Evolutionary conservation across 2,113 vertebrate genomes (phyloP), one percentile per base, ranked within the genome.

Genomic region (Dissostichus mawsoni): DNA sequence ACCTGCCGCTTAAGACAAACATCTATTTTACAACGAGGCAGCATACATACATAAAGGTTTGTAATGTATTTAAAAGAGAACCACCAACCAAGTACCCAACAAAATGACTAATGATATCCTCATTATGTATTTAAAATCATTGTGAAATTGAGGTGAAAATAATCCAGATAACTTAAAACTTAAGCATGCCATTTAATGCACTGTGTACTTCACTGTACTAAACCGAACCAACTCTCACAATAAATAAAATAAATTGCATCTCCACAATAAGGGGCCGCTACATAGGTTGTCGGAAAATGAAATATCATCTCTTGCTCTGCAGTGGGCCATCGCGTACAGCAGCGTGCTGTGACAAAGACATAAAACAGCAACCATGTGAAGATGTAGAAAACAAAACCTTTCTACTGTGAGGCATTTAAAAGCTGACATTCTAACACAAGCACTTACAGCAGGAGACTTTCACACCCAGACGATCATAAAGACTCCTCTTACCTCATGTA

Each of bases 401-500:
- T 25, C 67, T 11, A 47, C 59, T 53, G 44, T n/a, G 57, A 68
- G 33, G n/a, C 70, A 69, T 18, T 74, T 51, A 9, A 41, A 63
- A 72, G 72, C 68, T 36, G 51, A 41, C 50, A 13, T 61, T 45
- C 64, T 57, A 62, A 65, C 57, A 44, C 10, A 17, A 52, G 62
- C 58, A 45, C 51, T 71, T 75, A 68, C 75, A 76, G 59, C n/a
- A 25, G 74, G 62, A 68, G 52, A 55, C 51, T 75, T 53, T 61
- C 29, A 79, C 80, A 62, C 13, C 56, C 51, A 33, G 33, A 33
- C 65, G 55, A 68, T 78, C 80, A 53, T 76, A 67, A 78, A 47
- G 45, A 48, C 61, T 72, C 78, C 85, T 67, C 65, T 29, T 58
- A 25, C 59, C 41, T 63, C 8, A 0, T 41, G 36, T 70, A 16